Conservation (phyloP, 1,140 invertebrate genomes). For the Ylistrum balloti region DNA sequence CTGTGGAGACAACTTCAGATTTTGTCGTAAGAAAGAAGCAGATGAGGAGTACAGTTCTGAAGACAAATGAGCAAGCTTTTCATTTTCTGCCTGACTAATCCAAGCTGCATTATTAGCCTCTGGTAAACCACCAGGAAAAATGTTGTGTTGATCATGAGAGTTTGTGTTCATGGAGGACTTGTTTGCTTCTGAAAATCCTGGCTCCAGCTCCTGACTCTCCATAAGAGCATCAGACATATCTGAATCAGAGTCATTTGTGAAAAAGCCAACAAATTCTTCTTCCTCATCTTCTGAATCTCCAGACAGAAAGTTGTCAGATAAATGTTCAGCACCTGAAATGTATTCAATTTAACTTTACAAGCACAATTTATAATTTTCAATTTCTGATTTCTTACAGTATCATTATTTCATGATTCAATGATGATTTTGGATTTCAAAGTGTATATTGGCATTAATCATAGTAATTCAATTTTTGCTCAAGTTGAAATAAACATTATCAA, state of each 20-base stretch:
- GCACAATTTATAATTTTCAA: too few relatives aligned
- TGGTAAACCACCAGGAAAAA: neutral
- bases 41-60: slow-evolving; percentile 77
- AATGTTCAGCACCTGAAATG: slow-evolving; percentile 68
- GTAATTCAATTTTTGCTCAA: too few relatives aligned
- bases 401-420: too few relatives aligned
- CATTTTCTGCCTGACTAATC: slow-evolving; percentile 66
- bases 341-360: neutral
- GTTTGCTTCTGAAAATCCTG: slow-evolving; percentile 58
- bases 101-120: slow-evolving; percentile 57
- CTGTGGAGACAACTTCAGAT: slow-evolving; percentile 68
- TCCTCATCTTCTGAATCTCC: slow-evolving; percentile 77
- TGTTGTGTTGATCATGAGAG: neutral
- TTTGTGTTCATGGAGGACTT: slow-evolving; percentile 17
- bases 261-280: slow-evolving; percentile 76
- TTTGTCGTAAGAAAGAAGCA: slow-evolving; percentile 75
- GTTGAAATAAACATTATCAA: too few relatives aligned
- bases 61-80: slow-evolving; percentile 75
- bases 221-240: slow-evolving; percentile 75
- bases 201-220: slow-evolving; percentile 71
- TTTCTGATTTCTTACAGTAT: too few relatives aligned
- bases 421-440: too few relatives aligned
- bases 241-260: slow-evolving; percentile 77
- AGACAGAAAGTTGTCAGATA: slow-evolving; percentile 71
- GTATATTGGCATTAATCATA: too few relatives aligned